Conservation (phyloP, 2,113 vertebrate genomes). For the Cinclus cinclus region DNA sequence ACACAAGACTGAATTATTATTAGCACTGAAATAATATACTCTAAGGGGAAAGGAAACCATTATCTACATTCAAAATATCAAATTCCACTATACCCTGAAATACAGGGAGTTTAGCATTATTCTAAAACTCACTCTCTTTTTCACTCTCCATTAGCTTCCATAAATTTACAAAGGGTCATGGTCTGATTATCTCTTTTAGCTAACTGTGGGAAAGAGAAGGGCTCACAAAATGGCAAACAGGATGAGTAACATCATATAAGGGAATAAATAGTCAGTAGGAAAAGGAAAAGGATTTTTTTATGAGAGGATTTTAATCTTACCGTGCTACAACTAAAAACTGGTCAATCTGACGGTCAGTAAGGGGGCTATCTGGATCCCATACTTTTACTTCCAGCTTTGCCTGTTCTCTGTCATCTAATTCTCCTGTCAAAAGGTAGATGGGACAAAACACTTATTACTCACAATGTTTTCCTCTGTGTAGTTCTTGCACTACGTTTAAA, state of each 20-base stretch:
- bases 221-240: conserved; percentile 48
- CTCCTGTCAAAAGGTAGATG: conserved; percentile 78
- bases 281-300: conserved; percentile 36
- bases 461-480: conserved; percentile 5
- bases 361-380: conserved; percentile 96
- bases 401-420: conserved; percentile 93
- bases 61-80: not conserved
- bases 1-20: not conserved
- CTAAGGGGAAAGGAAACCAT: not conserved
- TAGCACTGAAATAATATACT: not conserved
- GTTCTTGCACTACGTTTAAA: conserved; percentile 26
- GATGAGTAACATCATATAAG: not conserved
- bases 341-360: conserved; percentile 97
- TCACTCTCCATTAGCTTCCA: not conserved
- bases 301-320: conserved; percentile 76
- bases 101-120: not conserved
- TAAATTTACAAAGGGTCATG: not conserved
- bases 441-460: conserved; percentile 64
- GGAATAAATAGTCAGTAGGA: conserved; percentile 34
- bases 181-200: not conserved
- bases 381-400: conserved; percentile 95
- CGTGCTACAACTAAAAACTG: conserved; percentile 97
- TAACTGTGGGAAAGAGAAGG: conserved; percentile 10
- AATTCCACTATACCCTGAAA: not conserved
- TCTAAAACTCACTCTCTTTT: not conserved